phyloP scores from a whole-genome alignment of 2,888 invertebrate genomes.

The Adelognathus sp. region DNA sequence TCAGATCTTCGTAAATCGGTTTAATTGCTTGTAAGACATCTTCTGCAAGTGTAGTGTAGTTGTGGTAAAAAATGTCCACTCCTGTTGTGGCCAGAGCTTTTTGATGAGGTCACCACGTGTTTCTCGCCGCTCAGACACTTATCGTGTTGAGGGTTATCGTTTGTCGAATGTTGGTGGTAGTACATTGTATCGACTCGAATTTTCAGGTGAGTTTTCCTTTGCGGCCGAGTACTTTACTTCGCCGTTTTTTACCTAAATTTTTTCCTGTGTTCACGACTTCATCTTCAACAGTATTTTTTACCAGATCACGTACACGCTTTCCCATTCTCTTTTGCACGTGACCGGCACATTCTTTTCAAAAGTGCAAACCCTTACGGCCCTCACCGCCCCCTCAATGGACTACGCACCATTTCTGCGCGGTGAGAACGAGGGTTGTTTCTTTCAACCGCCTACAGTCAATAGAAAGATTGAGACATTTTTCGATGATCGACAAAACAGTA shows the following conservation, averaged over 20 bases:
- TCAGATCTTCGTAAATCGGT: constrained; percentile 71
- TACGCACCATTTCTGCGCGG: too few relatives aligned
- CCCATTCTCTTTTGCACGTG: constrained; percentile 16
- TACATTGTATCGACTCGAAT: constrained; percentile 1
- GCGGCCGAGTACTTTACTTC: constrained; percentile 4
- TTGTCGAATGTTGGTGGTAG: constrained; percentile 2
- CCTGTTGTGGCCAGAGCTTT: neutral
- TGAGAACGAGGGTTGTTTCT: too few relatives aligned
- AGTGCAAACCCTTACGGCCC: too few relatives aligned
- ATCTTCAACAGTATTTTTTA: too few relatives aligned
- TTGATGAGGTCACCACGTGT: constrained; percentile 35
- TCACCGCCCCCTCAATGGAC: too few relatives aligned
- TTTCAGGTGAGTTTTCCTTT: constrained; percentile 12
- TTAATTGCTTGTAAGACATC: constrained; percentile 65
- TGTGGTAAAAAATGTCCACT: neutral
- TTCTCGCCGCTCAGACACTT: constrained; percentile 2
- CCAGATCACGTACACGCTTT: neutral
- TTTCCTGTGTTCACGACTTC: neutral
- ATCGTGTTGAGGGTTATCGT: constrained; percentile 10
- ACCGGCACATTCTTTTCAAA: too few relatives aligned
- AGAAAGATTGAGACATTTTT: too few relatives aligned
- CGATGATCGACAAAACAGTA: too few relatives aligned
- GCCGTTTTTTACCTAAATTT: neutral
- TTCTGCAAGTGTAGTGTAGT: constrained; percentile 44
- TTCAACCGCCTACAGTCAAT: too few relatives aligned